These are phyloP conservation scores for Ctenicera cuprea DNA, from an alignment of 2,888 invertebrate species.

Conservation along the genomic window DNA sequence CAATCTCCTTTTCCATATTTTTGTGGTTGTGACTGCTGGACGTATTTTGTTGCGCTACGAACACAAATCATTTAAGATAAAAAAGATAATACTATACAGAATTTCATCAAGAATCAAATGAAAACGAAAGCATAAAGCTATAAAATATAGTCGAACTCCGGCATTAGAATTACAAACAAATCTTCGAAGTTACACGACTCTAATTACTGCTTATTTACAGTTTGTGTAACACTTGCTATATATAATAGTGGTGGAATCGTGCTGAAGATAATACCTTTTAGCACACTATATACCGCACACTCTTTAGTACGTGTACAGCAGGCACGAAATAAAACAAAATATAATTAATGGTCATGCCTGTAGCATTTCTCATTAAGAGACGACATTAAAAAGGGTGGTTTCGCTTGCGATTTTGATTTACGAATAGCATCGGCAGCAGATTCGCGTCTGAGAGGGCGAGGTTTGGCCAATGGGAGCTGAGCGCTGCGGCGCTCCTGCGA, in stretches of 20 bases:
- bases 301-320: constrained; percentile 39
- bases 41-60: too few relatives aligned
- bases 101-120: too few relatives aligned
- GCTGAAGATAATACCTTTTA: constrained; percentile 42
- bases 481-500: constrained; percentile 62
- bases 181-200: not conserved
- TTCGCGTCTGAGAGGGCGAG: constrained; percentile 69
- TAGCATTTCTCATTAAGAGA: constrained; percentile 54
- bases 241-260: constrained; percentile 32
- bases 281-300: constrained; percentile 24
- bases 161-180: too few relatives aligned
- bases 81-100: too few relatives aligned
- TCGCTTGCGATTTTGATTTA: constrained; percentile 71
- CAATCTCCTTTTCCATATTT: too few relatives aligned
- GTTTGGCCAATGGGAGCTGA: constrained; percentile 67
- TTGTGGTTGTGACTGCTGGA: too few relatives aligned
- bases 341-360: constrained; percentile 54
- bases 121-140: too few relatives aligned
- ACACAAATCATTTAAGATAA: too few relatives aligned
- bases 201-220: constrained; percentile 6
- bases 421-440: constrained; percentile 73
- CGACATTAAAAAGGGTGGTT: constrained; percentile 55
- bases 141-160: too few relatives aligned
- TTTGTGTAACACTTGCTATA: constrained; percentile 5
- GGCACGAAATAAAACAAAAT: constrained; percentile 50